Evolutionary conservation across 1,140 invertebrate genomes (phyloP).

Genomic region (Lanistes nyassanus): DNA sequence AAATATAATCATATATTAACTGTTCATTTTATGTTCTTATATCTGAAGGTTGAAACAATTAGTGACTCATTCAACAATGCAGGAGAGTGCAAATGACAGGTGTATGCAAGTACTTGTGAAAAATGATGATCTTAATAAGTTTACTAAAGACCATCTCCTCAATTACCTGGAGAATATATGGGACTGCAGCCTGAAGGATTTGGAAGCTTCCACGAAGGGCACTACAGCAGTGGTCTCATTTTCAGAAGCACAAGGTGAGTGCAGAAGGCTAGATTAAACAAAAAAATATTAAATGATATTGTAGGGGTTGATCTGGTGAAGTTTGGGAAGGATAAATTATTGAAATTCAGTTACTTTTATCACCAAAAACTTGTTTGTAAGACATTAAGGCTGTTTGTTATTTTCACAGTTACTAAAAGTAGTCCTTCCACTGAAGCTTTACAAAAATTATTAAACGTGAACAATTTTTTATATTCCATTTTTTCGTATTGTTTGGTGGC

Average conservation of each 20-base stretch:
- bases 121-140: not conserved
- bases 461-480: too few species aligned
- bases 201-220: not conserved
- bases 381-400: too few species aligned
- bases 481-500: too few species aligned
- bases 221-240: not conserved
- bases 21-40: not conserved
- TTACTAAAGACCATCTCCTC: not conserved
- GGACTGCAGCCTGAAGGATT: not conserved
- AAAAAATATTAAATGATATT: not conserved
- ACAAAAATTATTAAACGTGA: too few species aligned
- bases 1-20: not conserved
- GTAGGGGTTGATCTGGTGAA: not conserved
- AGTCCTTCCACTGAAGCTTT: too few species aligned
- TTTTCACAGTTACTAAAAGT: too few species aligned
- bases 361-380: too few species aligned
- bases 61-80: not conserved
- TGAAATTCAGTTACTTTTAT: too few species aligned
- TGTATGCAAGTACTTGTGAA: slow-evolving; percentile 3
- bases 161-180: slow-evolving; percentile 13
- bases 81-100: not conserved
- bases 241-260: slow-evolving; percentile 8
- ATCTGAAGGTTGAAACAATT: not conserved
- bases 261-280: not conserved
- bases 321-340: too few species aligned